Conservation (phyloP, 2,888 invertebrate genomes). For the Cetonia aurata region DNA sequence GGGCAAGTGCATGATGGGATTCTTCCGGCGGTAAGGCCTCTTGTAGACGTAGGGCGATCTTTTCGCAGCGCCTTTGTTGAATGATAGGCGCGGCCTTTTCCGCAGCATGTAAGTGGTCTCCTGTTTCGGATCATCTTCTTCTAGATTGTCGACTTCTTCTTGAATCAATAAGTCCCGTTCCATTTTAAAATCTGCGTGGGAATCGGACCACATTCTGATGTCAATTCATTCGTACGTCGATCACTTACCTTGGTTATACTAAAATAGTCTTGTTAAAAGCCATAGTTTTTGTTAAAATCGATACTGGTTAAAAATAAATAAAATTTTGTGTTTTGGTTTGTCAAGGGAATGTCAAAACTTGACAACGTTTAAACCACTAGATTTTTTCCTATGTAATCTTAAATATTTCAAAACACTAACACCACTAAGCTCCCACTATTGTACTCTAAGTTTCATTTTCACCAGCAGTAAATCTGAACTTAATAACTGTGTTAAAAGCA, state of each 20-base stretch:
- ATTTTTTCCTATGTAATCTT: neutral
- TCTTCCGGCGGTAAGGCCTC: conserved; percentile 53
- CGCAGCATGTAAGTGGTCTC: conserved; percentile 40
- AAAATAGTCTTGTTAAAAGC: conserved; percentile 28
- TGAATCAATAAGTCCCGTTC: conserved; percentile 53
- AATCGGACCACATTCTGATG: neutral
- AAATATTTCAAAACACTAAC: neutral
- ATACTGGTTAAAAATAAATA: conserved; percentile 36
- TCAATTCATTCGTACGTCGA: neutral
- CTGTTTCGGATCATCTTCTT: neutral
- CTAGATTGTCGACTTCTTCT: conserved; percentile 49
- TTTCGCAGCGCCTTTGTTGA: neutral
- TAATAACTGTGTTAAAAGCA: no score
- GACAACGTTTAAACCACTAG: conserved; percentile 2
- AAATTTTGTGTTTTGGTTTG: conserved; percentile 23
- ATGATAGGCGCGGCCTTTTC: conserved; percentile 33
- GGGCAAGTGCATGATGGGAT: conserved; percentile 58
- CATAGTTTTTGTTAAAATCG: conserved; percentile 28
- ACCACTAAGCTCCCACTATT: neutral
- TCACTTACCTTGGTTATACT: conserved; percentile 20
- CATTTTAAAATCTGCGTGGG: conserved; percentile 24
- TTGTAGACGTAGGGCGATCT: conserved; percentile 33
- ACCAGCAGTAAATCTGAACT: no score
- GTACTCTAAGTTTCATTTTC: no score
- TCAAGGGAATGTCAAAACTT: conserved; percentile 22